Base-by-base conservation (phyloP, 1,140 invertebrate genomes). In the Drosophila funebris region DNA sequence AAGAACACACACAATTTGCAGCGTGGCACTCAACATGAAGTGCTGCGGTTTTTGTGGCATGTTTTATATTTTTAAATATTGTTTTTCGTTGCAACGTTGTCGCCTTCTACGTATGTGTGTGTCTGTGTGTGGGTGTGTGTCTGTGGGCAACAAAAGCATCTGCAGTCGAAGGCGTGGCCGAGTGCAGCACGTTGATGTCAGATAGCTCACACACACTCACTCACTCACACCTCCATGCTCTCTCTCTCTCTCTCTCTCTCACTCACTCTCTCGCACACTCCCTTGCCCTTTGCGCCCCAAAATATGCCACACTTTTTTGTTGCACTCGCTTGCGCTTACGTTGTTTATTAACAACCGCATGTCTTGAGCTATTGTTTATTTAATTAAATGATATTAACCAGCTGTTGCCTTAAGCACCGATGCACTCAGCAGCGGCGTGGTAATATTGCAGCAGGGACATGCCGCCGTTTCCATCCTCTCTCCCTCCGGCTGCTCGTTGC, bases 11-110 rank as follows among this genome's bases (percentile, higher is more conserved):
- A 76, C 76, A 75, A 76, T 80, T 76, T 80, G 60, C 78, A 60
- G 54, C 58, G 69, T 76, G 73, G 64, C 82, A 85, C 82, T 85
- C 82, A 85, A 75, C 62, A 61, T 81, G 74, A 85, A 85, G 82
- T 87, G 82, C 54, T 85, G 82, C 64, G 82, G 74, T 75, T 87
- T 81, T 87, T 76, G 73, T 87, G 69, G 73, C 70, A 67, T 81
- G 75, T 78, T 83, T 80, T 72, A 74, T 81, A 82, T 87, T 87
- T 85, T 85, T 85, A 87, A 78, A 85, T 73, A 82, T 87, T 81
- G 83, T 84, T 80, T 82, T 80, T 79, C 73, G 73, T 76, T 84
- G 66, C 72, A 83, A 50, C 46, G 16, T 31, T 50, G 46, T 50
- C 46, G 24, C 14, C 24, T 31, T 31, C 22, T 33, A 4, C 24